Conservation (phyloP, 2,888 invertebrate species). For the Polia nebulosa region DNA sequence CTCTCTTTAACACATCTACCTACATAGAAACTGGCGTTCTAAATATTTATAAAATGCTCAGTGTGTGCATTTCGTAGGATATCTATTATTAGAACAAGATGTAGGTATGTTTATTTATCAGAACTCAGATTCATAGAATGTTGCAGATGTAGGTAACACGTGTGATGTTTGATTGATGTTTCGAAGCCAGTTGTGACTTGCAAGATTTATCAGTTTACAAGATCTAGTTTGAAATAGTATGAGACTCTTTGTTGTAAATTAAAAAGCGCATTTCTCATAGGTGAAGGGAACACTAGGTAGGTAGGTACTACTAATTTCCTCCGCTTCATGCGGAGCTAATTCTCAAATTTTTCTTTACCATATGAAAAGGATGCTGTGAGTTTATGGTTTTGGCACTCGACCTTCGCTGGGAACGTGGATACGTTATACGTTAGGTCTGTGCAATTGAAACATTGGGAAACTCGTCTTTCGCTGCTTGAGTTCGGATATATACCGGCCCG, state of each 20-base stretch:
- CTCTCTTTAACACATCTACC: neutral
- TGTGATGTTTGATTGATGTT: slow-evolving; percentile 29
- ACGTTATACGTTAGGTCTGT: neutral
- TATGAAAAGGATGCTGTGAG: neutral
- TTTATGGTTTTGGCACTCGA: neutral
- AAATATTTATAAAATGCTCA: slow-evolving; percentile 76
- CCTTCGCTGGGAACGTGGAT: neutral
- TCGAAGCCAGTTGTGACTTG: slow-evolving; percentile 9
- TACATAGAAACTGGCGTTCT: slow-evolving; percentile 63
- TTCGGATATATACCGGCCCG: neutral
- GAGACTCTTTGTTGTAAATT: neutral
- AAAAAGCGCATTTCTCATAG: too few species aligned
- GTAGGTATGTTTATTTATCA: slow-evolving; percentile 48
- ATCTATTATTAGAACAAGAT: slow-evolving; percentile 45
- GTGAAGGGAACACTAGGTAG: too few species aligned
- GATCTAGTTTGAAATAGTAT: neutral
- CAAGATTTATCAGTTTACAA: too few species aligned
- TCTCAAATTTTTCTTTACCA: too few species aligned
- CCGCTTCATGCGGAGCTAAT: too few species aligned
- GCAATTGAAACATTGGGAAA: slow-evolving; percentile 6
- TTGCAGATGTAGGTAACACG: slow-evolving; percentile 29
- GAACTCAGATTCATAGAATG: slow-evolving; percentile 37
- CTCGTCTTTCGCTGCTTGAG: neutral
- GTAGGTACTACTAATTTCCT: too few species aligned
- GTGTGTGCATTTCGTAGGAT: slow-evolving; percentile 54